Conservation (phyloP, 2,888 invertebrate species). For the Laothoe populi region DNA sequence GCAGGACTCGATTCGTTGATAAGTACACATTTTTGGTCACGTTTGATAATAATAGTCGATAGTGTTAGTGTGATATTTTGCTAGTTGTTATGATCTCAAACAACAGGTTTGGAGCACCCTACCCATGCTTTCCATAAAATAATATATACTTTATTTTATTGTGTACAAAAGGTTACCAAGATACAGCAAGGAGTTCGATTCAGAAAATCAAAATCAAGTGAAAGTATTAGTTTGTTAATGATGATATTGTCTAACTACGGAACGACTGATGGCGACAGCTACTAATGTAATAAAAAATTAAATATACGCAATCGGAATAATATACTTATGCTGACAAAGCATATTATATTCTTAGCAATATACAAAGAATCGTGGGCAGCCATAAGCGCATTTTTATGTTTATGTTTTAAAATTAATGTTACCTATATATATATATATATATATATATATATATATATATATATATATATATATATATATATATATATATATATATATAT, state of each 20-base stretch:
- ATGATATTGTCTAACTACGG: neutral
- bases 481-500: too few relatives aligned
- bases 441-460: too few relatives aligned
- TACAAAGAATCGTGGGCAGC: too few relatives aligned
- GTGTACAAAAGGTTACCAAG: constrained; percentile 13
- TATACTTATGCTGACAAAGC: neutral
- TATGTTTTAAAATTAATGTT: too few relatives aligned
- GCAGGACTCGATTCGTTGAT: constrained; percentile 20
- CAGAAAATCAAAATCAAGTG: neutral
- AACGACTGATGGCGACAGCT: too few relatives aligned
- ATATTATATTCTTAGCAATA: neutral
- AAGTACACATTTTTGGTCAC: constrained; percentile 7
- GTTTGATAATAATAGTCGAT: constrained; percentile 13
- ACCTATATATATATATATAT: too few relatives aligned
- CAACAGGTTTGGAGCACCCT: constrained; percentile 27
- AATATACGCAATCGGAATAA: neutral
- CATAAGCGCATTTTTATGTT: too few relatives aligned
- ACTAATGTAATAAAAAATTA: too few relatives aligned
- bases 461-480: too few relatives aligned
- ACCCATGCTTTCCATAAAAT: neutral
- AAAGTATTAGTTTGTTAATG: neutral
- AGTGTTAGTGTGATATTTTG: constrained; percentile 28
- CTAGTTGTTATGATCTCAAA: constrained; percentile 28
- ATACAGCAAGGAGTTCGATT: neutral
- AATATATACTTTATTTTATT: neutral